A percentile compares a stretch with the other conserved stretches of the same genome.
Conservation (phyloP, 2,113 vertebrate species). For the Phaethornis superciliosus region DNA sequence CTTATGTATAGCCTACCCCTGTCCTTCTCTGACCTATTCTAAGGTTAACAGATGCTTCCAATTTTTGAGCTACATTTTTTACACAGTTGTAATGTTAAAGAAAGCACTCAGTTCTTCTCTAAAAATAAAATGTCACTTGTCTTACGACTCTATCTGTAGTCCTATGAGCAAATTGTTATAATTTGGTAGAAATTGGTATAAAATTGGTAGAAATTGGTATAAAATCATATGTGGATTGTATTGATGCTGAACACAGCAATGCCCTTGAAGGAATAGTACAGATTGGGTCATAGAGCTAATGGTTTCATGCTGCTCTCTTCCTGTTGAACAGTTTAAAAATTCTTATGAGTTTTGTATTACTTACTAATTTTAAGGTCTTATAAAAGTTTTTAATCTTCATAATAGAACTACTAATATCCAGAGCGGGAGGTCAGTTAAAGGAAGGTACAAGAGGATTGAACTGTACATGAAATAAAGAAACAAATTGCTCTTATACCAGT, state of each 20-base stretch:
- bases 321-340: not conserved
- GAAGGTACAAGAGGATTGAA: not conserved
- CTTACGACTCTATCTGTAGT: conserved; percentile 11
- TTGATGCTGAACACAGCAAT: conserved; percentile 10
- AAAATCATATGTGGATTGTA: not conserved
- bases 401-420: not conserved
- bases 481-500: not conserved
- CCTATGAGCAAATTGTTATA: not conserved
- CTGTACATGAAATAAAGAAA: not conserved
- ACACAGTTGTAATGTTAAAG: conserved; percentile 15
- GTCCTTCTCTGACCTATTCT: not conserved
- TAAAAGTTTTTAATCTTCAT: not conserved
- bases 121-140: conserved; percentile 48
- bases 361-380: not conserved
- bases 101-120: conserved; percentile 20
- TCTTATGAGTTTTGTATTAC: not conserved
- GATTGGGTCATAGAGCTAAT: not conserved
- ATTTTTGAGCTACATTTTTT: not conserved
- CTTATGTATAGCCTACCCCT: not conserved
- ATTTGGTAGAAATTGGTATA: conserved; percentile 16
- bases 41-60: not conserved
- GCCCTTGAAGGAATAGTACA: not conserved
- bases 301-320: not conserved
- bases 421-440: not conserved
- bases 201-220: conserved; percentile 20